Evolutionary conservation across 2,113 vertebrate species (phyloP), one percentile per base, ranked within the genome.

Genomic region (Phyllopteryx taeniolatus): DNA sequence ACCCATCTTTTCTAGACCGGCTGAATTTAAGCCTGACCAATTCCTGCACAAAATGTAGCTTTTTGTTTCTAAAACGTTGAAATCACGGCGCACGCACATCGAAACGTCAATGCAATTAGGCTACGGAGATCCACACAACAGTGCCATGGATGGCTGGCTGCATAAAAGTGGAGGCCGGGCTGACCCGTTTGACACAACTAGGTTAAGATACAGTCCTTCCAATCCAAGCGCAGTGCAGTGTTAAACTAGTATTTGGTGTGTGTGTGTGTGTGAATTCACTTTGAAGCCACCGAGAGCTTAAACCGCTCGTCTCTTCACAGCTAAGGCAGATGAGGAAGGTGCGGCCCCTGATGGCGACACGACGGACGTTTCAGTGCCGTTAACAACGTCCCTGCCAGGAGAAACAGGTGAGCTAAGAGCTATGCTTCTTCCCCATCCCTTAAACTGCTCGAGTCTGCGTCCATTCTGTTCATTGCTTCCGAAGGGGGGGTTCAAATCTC

Each of bases 151-250:
- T 88, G 85, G 78, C 70, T 86, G 82, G 79, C 74, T 82, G 46
- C 70, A 77, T 76, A 74, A 82, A 85, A 81, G 82, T 80, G 83
- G 79, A 71, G 81, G 78, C 87, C 31, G 70, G 74, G 69, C 65
- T 65, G 19, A 75, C 85, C 76, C 42, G 10, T 76, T 65, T 91
- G 91, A 92, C 91, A 90, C 82, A 93, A 90, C 86, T 91, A 77
- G 92, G 91, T 91, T 90, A 90, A 80, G 83, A 86, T 79, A 80
- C 66, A 71, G 75, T 76, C 77, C 73, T 31, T 78, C 67, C 77
- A 17, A 73, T 76, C 71, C 43, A 60, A n/a, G 73, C 56, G 66
- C 68, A 60, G 69, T 71, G 72, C n/a, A 74, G 73, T 75, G 70
- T 78, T 74, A 74, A 78, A 80, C 75, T 68, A 53, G 65, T 70